Evolutionary conservation across 2,113 vertebrate genomes (phyloP), one percentile per base, ranked within the genome.

Genomic region (Boulengeromyrus knoepffleri): DNA sequence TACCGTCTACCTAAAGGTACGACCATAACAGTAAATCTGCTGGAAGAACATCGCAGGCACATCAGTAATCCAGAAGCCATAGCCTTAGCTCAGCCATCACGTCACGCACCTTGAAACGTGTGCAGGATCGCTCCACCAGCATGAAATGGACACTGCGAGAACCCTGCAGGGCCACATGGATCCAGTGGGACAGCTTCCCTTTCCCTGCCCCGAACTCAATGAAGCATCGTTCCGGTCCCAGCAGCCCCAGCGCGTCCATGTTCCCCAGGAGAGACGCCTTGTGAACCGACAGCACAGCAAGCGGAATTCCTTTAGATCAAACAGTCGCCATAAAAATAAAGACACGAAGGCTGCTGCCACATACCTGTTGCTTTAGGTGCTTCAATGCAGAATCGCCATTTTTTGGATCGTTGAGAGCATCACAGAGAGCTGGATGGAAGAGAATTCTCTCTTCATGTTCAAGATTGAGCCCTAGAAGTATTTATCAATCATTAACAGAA

Each of bases 141-240:
- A 99, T 94, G 94, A 99, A 97, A 91, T 97, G 95, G 92, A 97
- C 94, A 17, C 96, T 94, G 39, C 97, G 92, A 9, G 85, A 88
- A 46, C 95, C 95, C 94, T 96, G 96, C 91, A 98, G 94, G 85
- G 98, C 98, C 91, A 95, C 92, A 49, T 97, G 97, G 91, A 99
- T 97, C 99, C 99, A 99, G 3, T 99, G 98, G 83, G 99, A 99
- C 84, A 99, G 95, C 94, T 98, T 99, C 88, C 99, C 99, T 91
- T 97, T 96, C 21, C 99, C 99, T 4, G 99, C 98, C 90, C 98
- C 98, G 91, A 99, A 99, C 92, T 99, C 99, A 90, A 99, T 93
- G 90, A 97, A 99, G 93, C 98, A 99, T 90, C 95, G 96, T 91
- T 96, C 95, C 31, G 97, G 93, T 74, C 95, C 94, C 92, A 99